A percentile compares a stretch with the other conserved stretches of the same genome.
phyloP scores from a whole-genome alignment of 2,797 vertebrate genomes.

The Peromyscus eremicus region DNA sequence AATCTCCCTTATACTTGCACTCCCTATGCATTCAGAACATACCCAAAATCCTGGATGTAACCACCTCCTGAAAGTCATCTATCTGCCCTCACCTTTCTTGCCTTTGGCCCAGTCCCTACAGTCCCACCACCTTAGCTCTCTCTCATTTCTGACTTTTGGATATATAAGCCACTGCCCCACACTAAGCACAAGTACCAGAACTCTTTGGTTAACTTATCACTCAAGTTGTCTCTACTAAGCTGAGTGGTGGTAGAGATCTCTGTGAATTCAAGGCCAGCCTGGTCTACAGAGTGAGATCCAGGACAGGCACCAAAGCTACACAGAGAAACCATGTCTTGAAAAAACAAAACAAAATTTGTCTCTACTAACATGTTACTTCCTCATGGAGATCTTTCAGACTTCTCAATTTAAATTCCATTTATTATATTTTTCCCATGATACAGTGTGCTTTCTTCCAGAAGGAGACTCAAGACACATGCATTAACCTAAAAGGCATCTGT shows the following conservation, averaged over 20 bases:
- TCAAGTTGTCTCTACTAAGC: background rate
- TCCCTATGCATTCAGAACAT: background rate
- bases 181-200: background rate
- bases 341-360: no score
- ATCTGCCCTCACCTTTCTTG: background rate
- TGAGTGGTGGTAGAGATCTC: no score
- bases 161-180: background rate
- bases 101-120: background rate
- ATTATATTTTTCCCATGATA: background rate
- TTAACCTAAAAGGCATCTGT: constrained; percentile 24
- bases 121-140: background rate
- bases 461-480: background rate
- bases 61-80: background rate
- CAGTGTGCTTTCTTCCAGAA: background rate
- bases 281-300: no score
- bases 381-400: background rate
- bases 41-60: constrained; percentile 28
- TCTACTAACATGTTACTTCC: background rate
- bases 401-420: background rate
- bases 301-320: no score
- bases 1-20: background rate
- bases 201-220: constrained; percentile 50
- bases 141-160: background rate
- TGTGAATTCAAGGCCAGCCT: no score
- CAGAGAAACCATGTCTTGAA: no score